Evolutionary conservation across 2,113 vertebrate genomes (phyloP).

Genomic region (Brachionichthys hirsutus): DNA sequence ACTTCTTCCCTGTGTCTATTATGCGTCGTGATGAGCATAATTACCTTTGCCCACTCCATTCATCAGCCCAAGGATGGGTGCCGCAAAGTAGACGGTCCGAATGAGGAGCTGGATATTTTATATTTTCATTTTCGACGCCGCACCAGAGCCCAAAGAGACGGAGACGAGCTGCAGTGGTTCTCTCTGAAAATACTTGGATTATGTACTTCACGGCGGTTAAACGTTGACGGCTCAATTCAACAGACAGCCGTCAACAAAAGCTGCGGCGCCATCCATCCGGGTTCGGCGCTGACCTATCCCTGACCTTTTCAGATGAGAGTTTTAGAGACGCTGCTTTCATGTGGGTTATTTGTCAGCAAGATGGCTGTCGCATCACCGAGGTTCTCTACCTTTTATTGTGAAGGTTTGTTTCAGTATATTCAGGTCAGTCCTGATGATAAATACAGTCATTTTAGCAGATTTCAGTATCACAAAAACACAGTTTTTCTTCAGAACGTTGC

Average conservation of each 20-base stretch:
- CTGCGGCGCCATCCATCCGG: conserved; percentile 38
- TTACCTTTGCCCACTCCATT: conserved; percentile 42
- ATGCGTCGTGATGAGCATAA: conserved; percentile 55
- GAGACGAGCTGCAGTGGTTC: too few species aligned
- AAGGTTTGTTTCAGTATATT: not conserved
- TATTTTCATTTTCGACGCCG: too few species aligned
- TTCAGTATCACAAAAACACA: not conserved
- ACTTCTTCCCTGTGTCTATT: conserved; percentile 42
- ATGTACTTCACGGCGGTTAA: too few species aligned
- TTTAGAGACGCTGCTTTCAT: conserved; percentile 46
- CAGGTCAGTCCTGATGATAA: not conserved
- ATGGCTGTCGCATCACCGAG: conserved; percentile 5
- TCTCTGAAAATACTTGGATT: too few species aligned
- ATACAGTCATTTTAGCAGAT: not conserved
- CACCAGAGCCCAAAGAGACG: too few species aligned
- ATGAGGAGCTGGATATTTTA: not conserved
- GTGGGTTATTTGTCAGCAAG: conserved; percentile 60
- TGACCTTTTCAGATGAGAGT: conserved; percentile 65
- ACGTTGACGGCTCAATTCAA: conserved; percentile 54
- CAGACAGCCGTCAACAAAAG: conserved; percentile 51
- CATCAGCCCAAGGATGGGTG: conserved; percentile 29
- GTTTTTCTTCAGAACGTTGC: not conserved
- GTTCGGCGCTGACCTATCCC: conserved; percentile 63
- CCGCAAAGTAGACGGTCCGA: not conserved
- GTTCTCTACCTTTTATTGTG: too few species aligned